These are phyloP conservation scores for Geopemphigus sp. DNA, from an alignment of 1,140 invertebrate species.

Conservation along the genomic window DNA sequence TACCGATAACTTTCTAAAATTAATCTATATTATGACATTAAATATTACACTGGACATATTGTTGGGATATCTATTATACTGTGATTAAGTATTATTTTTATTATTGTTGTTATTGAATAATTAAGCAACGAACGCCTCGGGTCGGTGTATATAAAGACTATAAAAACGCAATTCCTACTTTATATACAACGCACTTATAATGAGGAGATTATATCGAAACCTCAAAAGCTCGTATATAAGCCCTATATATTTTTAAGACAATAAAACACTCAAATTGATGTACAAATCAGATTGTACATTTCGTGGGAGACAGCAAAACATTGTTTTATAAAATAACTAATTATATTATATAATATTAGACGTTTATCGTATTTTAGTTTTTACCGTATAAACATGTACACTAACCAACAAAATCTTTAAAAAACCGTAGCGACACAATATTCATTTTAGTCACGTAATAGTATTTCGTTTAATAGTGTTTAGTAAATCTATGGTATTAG, in stretches of 20 bases:
- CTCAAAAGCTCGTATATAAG: neutral
- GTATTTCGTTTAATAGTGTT: slow-evolving; percentile 30
- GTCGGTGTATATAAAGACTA: neutral
- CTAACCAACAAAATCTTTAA: slow-evolving; percentile 24
- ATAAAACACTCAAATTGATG: neutral
- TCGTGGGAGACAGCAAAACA: no score
- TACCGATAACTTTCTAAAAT: slow-evolving; percentile 46
- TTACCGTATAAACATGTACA: neutral
- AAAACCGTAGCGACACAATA: neutral
- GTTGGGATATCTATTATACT: slow-evolving; percentile 25
- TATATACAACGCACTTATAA: neutral
- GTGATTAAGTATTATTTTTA: slow-evolving; percentile 45
- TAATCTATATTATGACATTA: slow-evolving; percentile 49
- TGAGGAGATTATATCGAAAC: neutral
- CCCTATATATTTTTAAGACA: no score
- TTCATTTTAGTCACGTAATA: slow-evolving; percentile 31
- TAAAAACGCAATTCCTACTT: neutral
- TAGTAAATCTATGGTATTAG: neutral
- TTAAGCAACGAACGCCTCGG: slow-evolving; percentile 36
- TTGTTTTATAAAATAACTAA: neutral
- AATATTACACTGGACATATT: slow-evolving; percentile 31
- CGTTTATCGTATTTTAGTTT: neutral
- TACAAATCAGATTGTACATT: neutral
- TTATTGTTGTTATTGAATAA: slow-evolving; percentile 47
- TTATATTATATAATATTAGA: slow-evolving; percentile 7